A percentile compares a stretch with the other conserved stretches of the same genome.
Conservation (phyloP, 2,888 invertebrate genomes). For the Plagodis pulveraria region DNA sequence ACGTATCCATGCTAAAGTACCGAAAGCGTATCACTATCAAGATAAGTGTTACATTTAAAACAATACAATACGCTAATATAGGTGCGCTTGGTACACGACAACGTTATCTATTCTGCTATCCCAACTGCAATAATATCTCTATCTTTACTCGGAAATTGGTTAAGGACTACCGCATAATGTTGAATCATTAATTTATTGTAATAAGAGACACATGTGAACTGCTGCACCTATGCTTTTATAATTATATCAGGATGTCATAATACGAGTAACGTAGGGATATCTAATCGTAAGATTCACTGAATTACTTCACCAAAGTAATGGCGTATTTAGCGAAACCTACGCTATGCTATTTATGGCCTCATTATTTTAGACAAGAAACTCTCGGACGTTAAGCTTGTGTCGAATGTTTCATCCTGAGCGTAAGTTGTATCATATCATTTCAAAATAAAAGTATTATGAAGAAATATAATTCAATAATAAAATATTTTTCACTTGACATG, state of each 20-base stretch:
- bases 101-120: slow-evolving; percentile 16
- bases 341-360: no score
- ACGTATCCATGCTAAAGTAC: slow-evolving; percentile 24
- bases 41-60: slow-evolving; percentile 15
- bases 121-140: not conserved
- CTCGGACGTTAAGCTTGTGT: no score
- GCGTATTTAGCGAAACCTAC: no score
- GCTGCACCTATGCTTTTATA: not conserved
- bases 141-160: slow-evolving; percentile 15
- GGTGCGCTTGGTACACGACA: slow-evolving; percentile 38
- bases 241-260: not conserved
- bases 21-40: slow-evolving; percentile 10
- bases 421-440: no score
- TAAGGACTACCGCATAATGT: slow-evolving; percentile 5
- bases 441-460: no score
- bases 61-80: slow-evolving; percentile 19
- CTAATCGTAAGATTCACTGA: no score
- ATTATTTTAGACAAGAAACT: no score
- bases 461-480: no score
- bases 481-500: no score
- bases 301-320: no score
- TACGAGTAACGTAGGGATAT: no score
- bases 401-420: no score
- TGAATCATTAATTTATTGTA: slow-evolving; percentile 6
- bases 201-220: not conserved